Percentiles rank a stretch among this genome's conserved stretches.
phyloP scores from a whole-genome alignment of 1,140 invertebrate genomes.

The Stegodyphus dumicola region DNA sequence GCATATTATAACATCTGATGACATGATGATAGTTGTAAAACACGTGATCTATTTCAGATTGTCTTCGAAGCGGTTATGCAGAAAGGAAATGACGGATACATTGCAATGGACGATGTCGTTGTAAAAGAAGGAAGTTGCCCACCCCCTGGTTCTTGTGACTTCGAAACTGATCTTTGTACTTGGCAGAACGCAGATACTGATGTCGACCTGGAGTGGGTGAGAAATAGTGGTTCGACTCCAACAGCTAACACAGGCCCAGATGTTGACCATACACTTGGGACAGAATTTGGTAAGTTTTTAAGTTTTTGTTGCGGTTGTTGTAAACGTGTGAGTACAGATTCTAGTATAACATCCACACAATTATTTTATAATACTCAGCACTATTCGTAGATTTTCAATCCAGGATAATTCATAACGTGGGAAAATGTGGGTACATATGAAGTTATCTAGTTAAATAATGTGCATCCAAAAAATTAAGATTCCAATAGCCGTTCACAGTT shows the following conservation, averaged over 20 bases:
- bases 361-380: not conserved
- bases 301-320: not conserved
- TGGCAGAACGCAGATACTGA: slow-evolving; percentile 52
- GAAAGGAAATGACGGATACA: slow-evolving; percentile 33
- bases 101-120: slow-evolving; percentile 62
- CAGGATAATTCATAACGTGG: not conserved
- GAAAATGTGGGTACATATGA: too few relatives aligned
- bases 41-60: slow-evolving; percentile 17
- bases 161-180: slow-evolving; percentile 59
- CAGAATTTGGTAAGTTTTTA: slow-evolving; percentile 41
- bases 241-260: slow-evolving; percentile 57
- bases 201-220: slow-evolving; percentile 39
- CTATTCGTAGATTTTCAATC: not conserved
- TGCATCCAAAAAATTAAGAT: too few relatives aligned
- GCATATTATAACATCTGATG: too few relatives aligned
- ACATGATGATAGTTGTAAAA: too few relatives aligned
- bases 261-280: slow-evolving; percentile 64
- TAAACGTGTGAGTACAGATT: too few relatives aligned
- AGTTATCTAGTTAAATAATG: too few relatives aligned
- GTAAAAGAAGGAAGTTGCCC: slow-evolving; percentile 51
- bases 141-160: slow-evolving; percentile 55
- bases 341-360: not conserved
- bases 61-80: slow-evolving; percentile 54
- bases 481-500: too few relatives aligned
- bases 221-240: slow-evolving; percentile 44